phyloP scores from a whole-genome alignment of 2,888 invertebrate species.

The Diarsia rubi region DNA sequence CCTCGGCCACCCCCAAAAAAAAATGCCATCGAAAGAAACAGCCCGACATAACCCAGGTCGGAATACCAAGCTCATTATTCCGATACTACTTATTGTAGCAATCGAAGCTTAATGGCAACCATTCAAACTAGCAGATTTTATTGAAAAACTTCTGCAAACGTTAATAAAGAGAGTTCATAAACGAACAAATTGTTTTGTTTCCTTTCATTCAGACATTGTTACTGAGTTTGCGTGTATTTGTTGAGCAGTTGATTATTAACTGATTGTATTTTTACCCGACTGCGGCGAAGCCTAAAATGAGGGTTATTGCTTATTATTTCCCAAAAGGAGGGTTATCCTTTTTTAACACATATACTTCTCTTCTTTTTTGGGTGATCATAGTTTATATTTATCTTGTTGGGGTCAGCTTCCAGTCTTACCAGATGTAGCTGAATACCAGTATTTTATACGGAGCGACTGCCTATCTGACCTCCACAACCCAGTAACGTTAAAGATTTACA shows the following conservation, averaged over 20 bases:
- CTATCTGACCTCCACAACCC: too few relatives aligned
- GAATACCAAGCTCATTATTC: constrained; percentile 30
- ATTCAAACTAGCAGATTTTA: constrained; percentile 40
- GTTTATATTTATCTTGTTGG: too few relatives aligned
- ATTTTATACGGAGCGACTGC: too few relatives aligned
- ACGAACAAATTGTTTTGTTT: constrained; percentile 30
- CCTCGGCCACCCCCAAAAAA: too few relatives aligned
- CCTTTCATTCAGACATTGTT: constrained; percentile 20
- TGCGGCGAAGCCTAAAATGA: too few relatives aligned
- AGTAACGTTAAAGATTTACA: too few relatives aligned
- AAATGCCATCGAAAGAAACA: neutral
- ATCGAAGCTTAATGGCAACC: constrained; percentile 3
- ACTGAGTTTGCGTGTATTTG: constrained; percentile 25
- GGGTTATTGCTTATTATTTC: too few relatives aligned
- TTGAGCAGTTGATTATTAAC: constrained; percentile 8
- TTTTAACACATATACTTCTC: too few relatives aligned
- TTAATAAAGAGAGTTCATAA: constrained; percentile 40
- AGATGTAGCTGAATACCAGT: too few relatives aligned
- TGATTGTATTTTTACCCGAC: neutral
- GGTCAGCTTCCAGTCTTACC: too few relatives aligned
- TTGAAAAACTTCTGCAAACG: constrained; percentile 52
- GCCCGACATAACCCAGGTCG: neutral
- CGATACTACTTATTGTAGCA: constrained; percentile 5
- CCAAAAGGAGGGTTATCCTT: too few relatives aligned
- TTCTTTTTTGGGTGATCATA: too few relatives aligned